These are phyloP conservation scores for Platycheirus albimanus DNA, from an alignment of 2,888 invertebrate genomes.

Conservation along the genomic window DNA sequence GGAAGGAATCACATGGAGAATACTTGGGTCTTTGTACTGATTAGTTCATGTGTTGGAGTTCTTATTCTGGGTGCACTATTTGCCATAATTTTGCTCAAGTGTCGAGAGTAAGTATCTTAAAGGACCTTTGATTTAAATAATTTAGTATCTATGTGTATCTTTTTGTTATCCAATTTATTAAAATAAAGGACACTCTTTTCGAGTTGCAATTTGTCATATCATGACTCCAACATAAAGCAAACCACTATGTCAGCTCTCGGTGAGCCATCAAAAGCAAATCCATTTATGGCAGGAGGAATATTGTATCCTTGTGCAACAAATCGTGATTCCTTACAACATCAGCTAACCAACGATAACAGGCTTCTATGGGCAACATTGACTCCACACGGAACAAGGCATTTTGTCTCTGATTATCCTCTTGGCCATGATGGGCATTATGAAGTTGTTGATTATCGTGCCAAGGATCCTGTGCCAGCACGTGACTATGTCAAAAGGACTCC, in stretches of 20 bases:
- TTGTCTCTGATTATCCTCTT: conserved; percentile 85
- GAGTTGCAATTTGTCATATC: conserved; percentile 81
- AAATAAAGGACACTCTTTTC: conserved; percentile 76
- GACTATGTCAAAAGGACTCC: conserved; percentile 80
- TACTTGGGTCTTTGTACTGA: conserved; percentile 91
- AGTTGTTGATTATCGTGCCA: conserved; percentile 85
- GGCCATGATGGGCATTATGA: conserved; percentile 88
- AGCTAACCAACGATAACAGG: conserved; percentile 86
- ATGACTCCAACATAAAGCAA: conserved; percentile 83
- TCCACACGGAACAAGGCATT: conserved; percentile 91
- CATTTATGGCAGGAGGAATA: conserved; percentile 84
- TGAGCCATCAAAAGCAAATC: conserved; percentile 83
- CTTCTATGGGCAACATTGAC: conserved; percentile 93
- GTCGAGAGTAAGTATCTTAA: conserved; percentile 87
- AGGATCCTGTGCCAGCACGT: conserved; percentile 78
- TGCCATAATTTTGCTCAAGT: conserved; percentile 90
- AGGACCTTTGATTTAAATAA: not conserved
- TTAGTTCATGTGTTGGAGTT: conserved; percentile 91
- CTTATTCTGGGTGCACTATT: conserved; percentile 90
- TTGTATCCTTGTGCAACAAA: conserved; percentile 85
- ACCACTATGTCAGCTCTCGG: conserved; percentile 85
- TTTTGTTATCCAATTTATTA: conserved; percentile 14
- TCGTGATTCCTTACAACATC: conserved; percentile 82
- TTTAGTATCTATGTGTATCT: not conserved
- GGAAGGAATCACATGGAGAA: conserved; percentile 87